phyloP scores from a whole-genome alignment of 64 coral and sea anemone species.

The Cladopsammia gracilis region DNA sequence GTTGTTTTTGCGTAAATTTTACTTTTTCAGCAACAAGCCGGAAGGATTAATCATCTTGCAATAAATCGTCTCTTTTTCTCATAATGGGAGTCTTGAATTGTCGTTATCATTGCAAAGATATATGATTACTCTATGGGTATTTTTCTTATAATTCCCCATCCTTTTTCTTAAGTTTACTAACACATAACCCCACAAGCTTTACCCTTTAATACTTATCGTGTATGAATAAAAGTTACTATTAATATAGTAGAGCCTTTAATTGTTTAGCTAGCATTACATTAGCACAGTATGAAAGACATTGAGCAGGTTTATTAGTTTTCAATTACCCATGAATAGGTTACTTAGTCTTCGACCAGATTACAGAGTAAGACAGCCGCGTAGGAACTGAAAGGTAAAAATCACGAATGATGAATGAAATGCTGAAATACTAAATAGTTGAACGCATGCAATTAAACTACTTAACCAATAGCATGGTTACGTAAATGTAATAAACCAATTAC shows the following conservation, averaged over 20 bases:
- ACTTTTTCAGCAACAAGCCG: too few relatives aligned
- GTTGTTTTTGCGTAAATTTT: too few relatives aligned
- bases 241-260: neutral
- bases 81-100: too few relatives aligned
- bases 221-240: neutral
- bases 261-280: neutral
- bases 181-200: too few relatives aligned
- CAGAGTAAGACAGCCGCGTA: constrained; percentile 16
- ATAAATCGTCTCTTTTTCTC: too few relatives aligned
- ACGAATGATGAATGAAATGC: constrained; percentile 18
- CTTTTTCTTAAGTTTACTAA: too few relatives aligned
- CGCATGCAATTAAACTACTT: neutral
- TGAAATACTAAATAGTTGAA: neutral
- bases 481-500: neutral
- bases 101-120: too few relatives aligned
- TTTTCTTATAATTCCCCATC: too few relatives aligned
- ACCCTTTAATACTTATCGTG: neutral
- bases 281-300: neutral
- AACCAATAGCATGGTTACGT: neutral
- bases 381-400: constrained; percentile 38
- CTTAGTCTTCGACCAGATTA: neutral
- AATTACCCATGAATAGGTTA: constrained; percentile 5
- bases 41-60: too few relatives aligned
- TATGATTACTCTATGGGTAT: too few relatives aligned
- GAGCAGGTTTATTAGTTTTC: neutral